A percentile compares a stretch with the other conserved stretches of the same genome.
phyloP scores from a whole-genome alignment of 2,797 vertebrate genomes.

The Telmatherina bonti region DNA sequence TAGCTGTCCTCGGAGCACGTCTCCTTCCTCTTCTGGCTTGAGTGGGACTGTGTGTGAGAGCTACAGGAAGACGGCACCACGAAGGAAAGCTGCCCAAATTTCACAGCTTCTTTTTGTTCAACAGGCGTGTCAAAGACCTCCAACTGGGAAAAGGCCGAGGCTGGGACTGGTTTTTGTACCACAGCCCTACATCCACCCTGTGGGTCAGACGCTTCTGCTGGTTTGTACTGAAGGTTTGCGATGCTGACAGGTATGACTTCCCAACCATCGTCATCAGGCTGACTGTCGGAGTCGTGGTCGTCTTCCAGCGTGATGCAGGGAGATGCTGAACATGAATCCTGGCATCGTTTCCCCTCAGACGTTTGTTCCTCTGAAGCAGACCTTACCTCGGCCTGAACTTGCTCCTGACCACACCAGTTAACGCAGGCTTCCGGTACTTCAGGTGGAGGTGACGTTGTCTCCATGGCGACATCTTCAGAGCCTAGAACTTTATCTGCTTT shows the following conservation, averaged over 20 bases:
- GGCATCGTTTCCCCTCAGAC: too few relatives aligned
- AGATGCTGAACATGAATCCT: too few relatives aligned
- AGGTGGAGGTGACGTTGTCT: too few relatives aligned
- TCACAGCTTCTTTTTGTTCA: not conserved
- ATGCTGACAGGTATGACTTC: constrained; percentile 25
- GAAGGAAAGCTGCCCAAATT: not conserved
- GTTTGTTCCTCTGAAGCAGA: not conserved
- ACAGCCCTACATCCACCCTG: not conserved
- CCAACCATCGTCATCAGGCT: constrained; percentile 18
- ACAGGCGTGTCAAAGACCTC: constrained; percentile 39
- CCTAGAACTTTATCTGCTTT: not conserved
- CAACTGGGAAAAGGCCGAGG: not conserved
- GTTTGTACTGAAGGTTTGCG: constrained; percentile 16
- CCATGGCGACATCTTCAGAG: too few relatives aligned
- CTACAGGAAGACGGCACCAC: not conserved
- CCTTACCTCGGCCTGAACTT: too few relatives aligned
- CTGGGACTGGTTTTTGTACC: not conserved
- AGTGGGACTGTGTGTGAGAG: not conserved
- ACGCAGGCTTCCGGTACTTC: too few relatives aligned
- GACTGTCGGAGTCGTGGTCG: not conserved
- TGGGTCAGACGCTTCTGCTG: not conserved
- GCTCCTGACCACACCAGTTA: too few relatives aligned
- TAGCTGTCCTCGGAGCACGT: constrained; percentile 27
- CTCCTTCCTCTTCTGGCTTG: not conserved
- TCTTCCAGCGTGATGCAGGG: not conserved